Evolutionary conservation across 2,888 invertebrate species (phyloP).

Genomic region (Acleris holmiana): DNA sequence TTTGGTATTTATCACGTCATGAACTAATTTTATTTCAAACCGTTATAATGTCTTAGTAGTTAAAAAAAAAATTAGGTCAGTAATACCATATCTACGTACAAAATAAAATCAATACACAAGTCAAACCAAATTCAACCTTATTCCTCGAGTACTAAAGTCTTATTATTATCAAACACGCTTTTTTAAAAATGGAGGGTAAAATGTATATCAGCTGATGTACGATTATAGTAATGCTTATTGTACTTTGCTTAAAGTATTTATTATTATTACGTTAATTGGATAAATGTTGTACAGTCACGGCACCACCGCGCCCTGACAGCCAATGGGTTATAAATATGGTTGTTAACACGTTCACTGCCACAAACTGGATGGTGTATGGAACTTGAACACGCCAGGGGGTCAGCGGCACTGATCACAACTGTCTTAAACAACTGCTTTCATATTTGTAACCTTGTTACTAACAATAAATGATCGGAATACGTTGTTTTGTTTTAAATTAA

Average conservation of each 20-base stretch:
- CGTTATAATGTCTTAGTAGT: no score
- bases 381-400: background rate
- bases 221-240: conserved; percentile 72
- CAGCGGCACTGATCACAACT: no score
- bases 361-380: conserved; percentile 39
- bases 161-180: background rate
- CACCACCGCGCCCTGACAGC: conserved; percentile 47
- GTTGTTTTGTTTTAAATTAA: no score
- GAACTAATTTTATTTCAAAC: no score
- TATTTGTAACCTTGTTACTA: no score
- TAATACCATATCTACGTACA: no score
- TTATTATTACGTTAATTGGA: conserved; percentile 80
- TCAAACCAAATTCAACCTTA: background rate
- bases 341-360: conserved; percentile 49
- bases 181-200: conserved; percentile 49
- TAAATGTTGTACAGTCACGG: conserved; percentile 75
- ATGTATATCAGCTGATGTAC: conserved; percentile 78
- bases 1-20: no score
- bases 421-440: no score
- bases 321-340: conserved; percentile 52
- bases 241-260: conserved; percentile 72
- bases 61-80: no score
- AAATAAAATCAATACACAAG: no score
- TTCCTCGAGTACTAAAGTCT: background rate
- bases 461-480: no score